Conservation (phyloP, 2,888 invertebrate genomes). For the Nezara viridula region DNA sequence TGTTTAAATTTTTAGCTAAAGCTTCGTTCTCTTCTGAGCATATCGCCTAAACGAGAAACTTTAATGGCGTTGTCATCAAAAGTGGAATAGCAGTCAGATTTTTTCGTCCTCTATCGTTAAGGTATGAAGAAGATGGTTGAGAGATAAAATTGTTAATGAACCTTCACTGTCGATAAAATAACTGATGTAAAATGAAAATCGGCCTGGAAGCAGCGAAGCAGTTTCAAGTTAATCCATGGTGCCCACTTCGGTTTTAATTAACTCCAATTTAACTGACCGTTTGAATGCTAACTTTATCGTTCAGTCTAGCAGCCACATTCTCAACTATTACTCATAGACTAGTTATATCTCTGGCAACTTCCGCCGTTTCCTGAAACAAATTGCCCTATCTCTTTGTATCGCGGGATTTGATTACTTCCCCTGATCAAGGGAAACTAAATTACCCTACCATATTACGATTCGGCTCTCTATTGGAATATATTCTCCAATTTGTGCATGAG, state of each 20-base stretch:
- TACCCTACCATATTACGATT: neutral
- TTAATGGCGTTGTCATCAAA: no score
- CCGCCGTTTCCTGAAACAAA: constrained; percentile 14
- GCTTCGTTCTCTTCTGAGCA: no score
- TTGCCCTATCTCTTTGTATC: neutral
- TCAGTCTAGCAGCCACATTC: neutral
- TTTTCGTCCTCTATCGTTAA: no score
- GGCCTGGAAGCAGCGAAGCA: no score
- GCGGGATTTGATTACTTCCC: neutral
- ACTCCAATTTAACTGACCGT: neutral
- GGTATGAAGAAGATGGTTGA: no score
- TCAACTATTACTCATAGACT: constrained; percentile 8
- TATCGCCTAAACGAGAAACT: no score
- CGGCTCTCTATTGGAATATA: neutral
- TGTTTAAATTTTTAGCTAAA: no score
- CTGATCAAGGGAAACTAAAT: constrained; percentile 9
- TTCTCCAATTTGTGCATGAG: neutral
- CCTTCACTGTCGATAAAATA: no score
- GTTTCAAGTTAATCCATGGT: neutral
- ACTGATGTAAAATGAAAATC: no score
- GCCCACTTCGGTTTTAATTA: neutral
- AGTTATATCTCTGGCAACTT: constrained; percentile 28
- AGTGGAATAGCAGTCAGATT: no score
- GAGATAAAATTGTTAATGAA: no score
- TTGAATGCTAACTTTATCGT: neutral